These are phyloP conservation scores for Machaerirhynchus nigripectus DNA, from an alignment of 2,113 vertebrate species.

Conservation along the genomic window DNA sequence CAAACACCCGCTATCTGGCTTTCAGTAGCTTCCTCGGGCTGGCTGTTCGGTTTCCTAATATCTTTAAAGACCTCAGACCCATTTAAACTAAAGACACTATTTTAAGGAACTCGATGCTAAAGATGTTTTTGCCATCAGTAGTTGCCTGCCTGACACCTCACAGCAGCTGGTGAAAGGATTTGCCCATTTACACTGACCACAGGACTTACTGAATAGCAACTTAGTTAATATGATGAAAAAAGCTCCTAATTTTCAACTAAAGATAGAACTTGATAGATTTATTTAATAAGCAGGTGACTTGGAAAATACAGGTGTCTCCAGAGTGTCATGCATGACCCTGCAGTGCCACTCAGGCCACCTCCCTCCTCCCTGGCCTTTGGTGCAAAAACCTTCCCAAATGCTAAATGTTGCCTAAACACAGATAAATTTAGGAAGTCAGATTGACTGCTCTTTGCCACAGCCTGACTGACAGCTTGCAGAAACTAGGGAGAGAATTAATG, in stretches of 20 bases:
- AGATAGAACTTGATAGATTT: background rate
- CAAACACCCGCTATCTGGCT: background rate
- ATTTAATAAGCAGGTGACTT: slow-evolving; percentile 39
- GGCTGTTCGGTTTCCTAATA: background rate
- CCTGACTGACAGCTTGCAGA: slow-evolving; percentile 33
- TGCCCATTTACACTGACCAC: background rate
- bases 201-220: rapidly evolving
- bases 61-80: background rate
- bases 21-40: background rate
- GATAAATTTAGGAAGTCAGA: background rate
- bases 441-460: background rate
- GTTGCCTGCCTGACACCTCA: background rate
- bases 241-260: background rate
- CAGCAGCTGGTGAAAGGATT: background rate
- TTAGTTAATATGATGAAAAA: background rate
- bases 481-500: slow-evolving; percentile 26
- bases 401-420: background rate
- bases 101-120: background rate
- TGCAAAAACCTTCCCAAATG: background rate
- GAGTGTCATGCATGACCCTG: background rate
- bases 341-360: background rate
- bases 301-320: slow-evolving; percentile 19
- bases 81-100: background rate
- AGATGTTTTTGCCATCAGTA: background rate
- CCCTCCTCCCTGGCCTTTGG: background rate